Conservation (phyloP, 2,888 invertebrate species). For the Phyllotreta striolata region DNA sequence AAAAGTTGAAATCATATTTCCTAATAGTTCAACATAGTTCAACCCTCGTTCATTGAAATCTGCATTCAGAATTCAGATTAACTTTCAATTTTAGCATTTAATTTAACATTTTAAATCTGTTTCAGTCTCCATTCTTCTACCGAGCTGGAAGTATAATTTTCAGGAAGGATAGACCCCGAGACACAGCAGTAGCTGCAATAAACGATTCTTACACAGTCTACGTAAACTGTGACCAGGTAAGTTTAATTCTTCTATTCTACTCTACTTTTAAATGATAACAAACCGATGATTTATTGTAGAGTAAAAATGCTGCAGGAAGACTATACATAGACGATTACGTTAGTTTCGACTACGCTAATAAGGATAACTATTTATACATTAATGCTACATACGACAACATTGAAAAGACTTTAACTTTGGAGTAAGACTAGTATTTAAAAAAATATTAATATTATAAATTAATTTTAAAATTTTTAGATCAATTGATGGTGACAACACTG, state of each 20-base stretch:
- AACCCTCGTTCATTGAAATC: no score
- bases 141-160: slow-evolving; percentile 51
- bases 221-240: slow-evolving; percentile 45
- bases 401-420: neutral
- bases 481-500: slow-evolving; percentile 24
- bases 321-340: slow-evolving; percentile 91
- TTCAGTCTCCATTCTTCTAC: slow-evolving; percentile 52
- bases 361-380: slow-evolving; percentile 37
- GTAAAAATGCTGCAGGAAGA: slow-evolving; percentile 74
- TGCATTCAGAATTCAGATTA: no score
- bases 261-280: neutral
- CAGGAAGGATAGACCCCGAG: slow-evolving; percentile 43
- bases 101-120: slow-evolving; percentile 18
- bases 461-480: slow-evolving; percentile 17
- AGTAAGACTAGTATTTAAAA: neutral
- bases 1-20: no score
- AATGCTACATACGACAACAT: slow-evolving; percentile 24
- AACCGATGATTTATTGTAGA: slow-evolving; percentile 45
- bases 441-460: neutral
- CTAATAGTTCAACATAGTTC: no score
- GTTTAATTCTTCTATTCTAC: slow-evolving; percentile 1
- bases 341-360: slow-evolving; percentile 64
- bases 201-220: slow-evolving; percentile 48
- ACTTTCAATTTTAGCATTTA: no score
- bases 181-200: slow-evolving; percentile 45